A percentile compares a stretch with the other conserved stretches of the same genome.
Evolutionary conservation across 2,113 vertebrate genomes (phyloP).

Genomic region (Hystrix cristata): DNA sequence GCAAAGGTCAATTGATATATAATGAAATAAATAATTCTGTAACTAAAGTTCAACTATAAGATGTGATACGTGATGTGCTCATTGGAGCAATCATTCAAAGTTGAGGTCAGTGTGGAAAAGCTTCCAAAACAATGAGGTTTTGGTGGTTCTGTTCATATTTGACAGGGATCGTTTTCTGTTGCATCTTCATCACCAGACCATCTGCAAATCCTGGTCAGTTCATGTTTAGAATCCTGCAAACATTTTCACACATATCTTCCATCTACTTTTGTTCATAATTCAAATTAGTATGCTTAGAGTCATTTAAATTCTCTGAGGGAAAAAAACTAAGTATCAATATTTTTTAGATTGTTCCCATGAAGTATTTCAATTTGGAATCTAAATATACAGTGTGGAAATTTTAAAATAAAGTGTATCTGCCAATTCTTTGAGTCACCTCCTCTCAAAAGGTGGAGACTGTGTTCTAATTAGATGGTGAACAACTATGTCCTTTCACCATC

Average conservation of each 20-base stretch:
- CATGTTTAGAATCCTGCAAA: constrained; percentile 25
- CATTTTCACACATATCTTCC: not conserved
- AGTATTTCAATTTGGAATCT: constrained; percentile 5
- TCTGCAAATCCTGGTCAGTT: constrained; percentile 37
- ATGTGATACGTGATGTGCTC: not conserved
- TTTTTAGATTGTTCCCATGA: constrained; percentile 42
- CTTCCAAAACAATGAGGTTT: not conserved
- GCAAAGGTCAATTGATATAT: not conserved
- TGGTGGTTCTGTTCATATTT: not conserved
- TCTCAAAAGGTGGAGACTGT: not conserved
- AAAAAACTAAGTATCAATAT: not conserved
- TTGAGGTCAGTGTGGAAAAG: not conserved
- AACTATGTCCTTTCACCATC: not conserved
- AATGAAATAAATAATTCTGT: constrained; percentile 32
- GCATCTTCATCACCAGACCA: constrained; percentile 16
- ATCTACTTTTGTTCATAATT: not conserved
- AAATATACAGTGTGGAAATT: not conserved
- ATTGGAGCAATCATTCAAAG: constrained; percentile 21
- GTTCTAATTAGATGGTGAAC: not conserved
- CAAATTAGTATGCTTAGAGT: constrained; percentile 9
- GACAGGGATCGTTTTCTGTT: not conserved
- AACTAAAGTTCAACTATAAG: constrained; percentile 50
- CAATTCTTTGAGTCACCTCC: not conserved
- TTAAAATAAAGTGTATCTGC: not conserved
- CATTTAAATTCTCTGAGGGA: constrained; percentile 30